Evolutionary conservation across 1,140 invertebrate genomes (phyloP).

Genomic region (Oppia nitens): DNA sequence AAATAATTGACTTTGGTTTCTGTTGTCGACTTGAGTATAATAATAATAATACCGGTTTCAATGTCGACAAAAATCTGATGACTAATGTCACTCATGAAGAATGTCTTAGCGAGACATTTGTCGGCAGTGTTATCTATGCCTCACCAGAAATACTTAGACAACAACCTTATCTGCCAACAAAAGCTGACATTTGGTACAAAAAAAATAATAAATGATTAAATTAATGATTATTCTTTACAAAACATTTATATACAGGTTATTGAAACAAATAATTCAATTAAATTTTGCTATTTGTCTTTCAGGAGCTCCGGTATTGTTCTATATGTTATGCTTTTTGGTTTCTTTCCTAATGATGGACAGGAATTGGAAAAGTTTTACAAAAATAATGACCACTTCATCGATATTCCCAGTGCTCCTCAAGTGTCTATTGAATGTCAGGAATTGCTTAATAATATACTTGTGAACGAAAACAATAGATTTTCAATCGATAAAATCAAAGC

Average conservation of each 20-base stretch:
- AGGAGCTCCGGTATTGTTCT: background rate
- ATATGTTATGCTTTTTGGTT: background rate
- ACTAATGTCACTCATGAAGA: background rate
- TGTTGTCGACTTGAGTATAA: background rate
- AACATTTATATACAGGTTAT: too few species aligned
- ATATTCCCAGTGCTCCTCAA: background rate
- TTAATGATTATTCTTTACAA: too few species aligned
- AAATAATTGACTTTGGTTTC: background rate
- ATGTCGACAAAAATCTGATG: background rate
- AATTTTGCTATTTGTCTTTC: background rate
- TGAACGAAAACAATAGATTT: background rate
- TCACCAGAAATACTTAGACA: too few species aligned
- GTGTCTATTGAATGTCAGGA: background rate
- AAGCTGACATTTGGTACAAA: background rate
- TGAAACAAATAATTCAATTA: too few species aligned
- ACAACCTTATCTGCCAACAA: background rate
- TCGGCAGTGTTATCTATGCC: too few species aligned
- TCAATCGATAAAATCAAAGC: background rate
- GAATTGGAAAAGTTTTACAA: background rate
- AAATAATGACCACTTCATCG: background rate
- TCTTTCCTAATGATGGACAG: background rate
- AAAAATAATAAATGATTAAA: too few species aligned
- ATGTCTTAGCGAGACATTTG: too few species aligned
- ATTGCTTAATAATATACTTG: background rate
- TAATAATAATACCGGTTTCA: too few species aligned